A percentile compares a stretch with the other conserved stretches of the same genome.
These are phyloP conservation scores for Notarius lentiginosus DNA, from an alignment of 2,113 vertebrate genomes.

Conservation along the genomic window DNA sequence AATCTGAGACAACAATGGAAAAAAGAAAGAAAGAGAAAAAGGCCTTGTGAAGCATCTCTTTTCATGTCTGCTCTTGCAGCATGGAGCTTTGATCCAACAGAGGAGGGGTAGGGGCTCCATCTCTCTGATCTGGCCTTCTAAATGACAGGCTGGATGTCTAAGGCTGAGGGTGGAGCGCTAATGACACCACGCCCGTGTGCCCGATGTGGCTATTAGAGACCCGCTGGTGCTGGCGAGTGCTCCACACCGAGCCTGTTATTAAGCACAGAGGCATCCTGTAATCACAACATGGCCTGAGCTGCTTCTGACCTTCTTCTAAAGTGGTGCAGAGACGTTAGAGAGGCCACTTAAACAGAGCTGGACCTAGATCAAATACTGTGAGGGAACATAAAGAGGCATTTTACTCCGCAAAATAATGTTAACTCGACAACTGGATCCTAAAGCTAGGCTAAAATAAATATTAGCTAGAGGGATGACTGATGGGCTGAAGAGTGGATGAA, in stretches of 20 bases:
- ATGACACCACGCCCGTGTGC: conserved; percentile 67
- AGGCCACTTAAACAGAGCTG: conserved; percentile 6
- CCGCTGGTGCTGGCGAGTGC: conserved; percentile 68
- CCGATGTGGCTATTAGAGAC: conserved; percentile 74
- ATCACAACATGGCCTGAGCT: conserved; percentile 59
- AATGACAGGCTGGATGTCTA: conserved; percentile 70
- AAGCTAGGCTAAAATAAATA: not conserved
- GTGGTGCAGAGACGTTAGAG: not conserved
- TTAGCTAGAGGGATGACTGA: not conserved
- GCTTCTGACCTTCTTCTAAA: conserved; percentile 27
- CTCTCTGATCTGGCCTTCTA: conserved; percentile 64
- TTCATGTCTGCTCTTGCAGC: conserved; percentile 26
- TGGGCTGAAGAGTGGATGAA: not conserved
- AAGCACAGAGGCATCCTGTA: conserved; percentile 70
- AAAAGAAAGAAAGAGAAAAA: not conserved
- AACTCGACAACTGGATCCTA: not conserved
- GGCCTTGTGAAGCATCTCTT: conserved; percentile 18
- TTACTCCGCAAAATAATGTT: not conserved
- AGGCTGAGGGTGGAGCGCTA: conserved; percentile 64
- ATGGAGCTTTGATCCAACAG: conserved; percentile 27
- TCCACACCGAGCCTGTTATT: conserved; percentile 74
- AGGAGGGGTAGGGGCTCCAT: conserved; percentile 56
- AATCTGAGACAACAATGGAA: conserved; percentile 9
- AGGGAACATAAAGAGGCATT: not conserved
- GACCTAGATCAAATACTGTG: not conserved